These are phyloP conservation scores for Brachionus rotundiformis DNA, from an alignment of 1,140 invertebrate species.

Conservation along the genomic window DNA sequence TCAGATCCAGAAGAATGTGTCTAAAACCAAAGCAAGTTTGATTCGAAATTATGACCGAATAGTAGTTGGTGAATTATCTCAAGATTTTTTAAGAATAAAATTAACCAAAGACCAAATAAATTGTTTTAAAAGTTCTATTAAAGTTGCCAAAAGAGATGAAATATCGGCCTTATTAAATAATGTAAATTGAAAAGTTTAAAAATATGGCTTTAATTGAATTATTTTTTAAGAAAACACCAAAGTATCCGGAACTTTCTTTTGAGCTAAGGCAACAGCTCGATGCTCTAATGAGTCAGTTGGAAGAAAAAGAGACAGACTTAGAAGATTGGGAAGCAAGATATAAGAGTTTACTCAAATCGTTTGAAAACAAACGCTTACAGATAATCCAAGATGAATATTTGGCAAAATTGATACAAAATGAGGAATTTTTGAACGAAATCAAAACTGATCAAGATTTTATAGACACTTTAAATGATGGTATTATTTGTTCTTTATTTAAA, in stretches of 20 bases:
- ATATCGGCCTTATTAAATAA: conserved; percentile 25
- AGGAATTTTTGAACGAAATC: conserved; percentile 41
- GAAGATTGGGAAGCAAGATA: conserved; percentile 49
- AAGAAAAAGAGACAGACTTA: conserved; percentile 32
- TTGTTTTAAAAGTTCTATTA: conserved; percentile 31
- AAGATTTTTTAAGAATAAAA: conserved; percentile 45
- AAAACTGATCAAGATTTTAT: conserved; percentile 43
- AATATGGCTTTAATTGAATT: not conserved
- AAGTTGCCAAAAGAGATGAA: conserved; percentile 44
- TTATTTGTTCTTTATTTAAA: not conserved
- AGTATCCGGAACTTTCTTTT: conserved; percentile 39
- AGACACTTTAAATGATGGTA: conserved; percentile 34
- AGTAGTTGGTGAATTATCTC: not conserved
- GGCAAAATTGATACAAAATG: conserved; percentile 42
- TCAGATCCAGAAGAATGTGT: not conserved
- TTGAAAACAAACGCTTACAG: conserved; percentile 28
- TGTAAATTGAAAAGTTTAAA: not conserved
- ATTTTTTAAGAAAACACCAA: conserved; percentile 47
- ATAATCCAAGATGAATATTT: conserved; percentile 50
- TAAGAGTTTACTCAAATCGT: not conserved
- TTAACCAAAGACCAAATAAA: conserved; percentile 32
- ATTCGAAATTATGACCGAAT: conserved; percentile 19
- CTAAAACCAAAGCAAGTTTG: not conserved
- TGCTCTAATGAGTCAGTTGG: not conserved
- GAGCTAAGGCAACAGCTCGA: conserved; percentile 13